Base-by-base conservation (phyloP, 1,140 invertebrate genomes). In the Metopolophium dirhodum region DNA sequence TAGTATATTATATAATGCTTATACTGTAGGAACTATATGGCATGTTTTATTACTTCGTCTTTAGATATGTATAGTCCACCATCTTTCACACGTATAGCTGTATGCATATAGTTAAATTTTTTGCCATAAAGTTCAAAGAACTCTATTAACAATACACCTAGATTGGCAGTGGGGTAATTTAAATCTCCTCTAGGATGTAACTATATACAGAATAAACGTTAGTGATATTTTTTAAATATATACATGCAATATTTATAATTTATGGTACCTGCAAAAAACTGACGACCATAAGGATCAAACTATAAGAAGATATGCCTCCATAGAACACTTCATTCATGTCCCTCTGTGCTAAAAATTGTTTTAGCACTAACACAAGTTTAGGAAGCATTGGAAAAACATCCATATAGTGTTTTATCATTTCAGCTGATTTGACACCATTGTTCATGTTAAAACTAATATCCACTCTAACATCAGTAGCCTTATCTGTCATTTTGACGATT, bases 301-400 rank as follows among this genome's bases (percentile, higher is more conserved):
- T 99, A 96, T 99, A 99, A 77, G 99, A 99, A 94, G 98, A 99
- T 94, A 99, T 99, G 95, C 99, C 99, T 94, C 99, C 99, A 90
- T 98, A 99, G 96, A 99, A 99, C 88, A 99, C 99, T 97, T 99
- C 99, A 96, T 99, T 99, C 94, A 99, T 96, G 96, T 99, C 98
- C 95, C 99, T 97, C 96, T 99, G 98, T 90, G 99, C 96, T 93
- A 99, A 96, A 96, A 99, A 99, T 96, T 99, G 99, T 96, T 99
- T 99, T 94, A 99, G 96, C 91, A 99, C 98, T 95, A 99, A 97
- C 94, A 99, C 98, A 94, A 99, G 96, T 95, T 99, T 99, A 47
- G 98, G 97, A 94, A 99, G 96, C 93, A 97, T 97, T 45, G 98
- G 98, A 96, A 97, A 99, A 93, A 96, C 96, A 83, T 95, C 95